Conservation (phyloP, 2,797 vertebrate species). For the Acestrorhynchus altus region DNA sequence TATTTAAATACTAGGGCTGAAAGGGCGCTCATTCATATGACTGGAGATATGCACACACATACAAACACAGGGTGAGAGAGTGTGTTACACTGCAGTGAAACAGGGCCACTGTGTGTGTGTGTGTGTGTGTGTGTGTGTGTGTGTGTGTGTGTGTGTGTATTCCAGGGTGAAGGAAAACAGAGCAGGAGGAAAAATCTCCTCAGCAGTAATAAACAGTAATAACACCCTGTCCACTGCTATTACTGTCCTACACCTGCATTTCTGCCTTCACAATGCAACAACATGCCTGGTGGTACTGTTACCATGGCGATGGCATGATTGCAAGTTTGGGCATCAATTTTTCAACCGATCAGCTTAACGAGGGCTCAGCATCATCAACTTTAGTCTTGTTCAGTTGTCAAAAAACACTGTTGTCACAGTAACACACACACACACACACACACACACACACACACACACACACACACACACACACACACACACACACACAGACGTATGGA, state of each 20-base stretch:
- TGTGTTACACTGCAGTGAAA: constrained; percentile 55
- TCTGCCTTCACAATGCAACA: background rate
- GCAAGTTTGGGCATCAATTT: constrained; percentile 28
- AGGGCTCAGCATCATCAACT: background rate
- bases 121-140: constrained; percentile 3
- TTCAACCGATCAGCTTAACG: background rate
- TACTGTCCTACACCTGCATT: constrained; percentile 1
- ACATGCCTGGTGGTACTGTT: constrained; percentile 9
- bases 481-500: constrained; percentile 53
- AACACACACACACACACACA: constrained; percentile 46
- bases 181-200: constrained; percentile 6
- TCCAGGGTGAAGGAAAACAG: constrained; percentile 2
- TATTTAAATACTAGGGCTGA: background rate
- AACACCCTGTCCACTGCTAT: constrained; percentile 23
- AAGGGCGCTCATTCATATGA: background rate
- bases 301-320: background rate
- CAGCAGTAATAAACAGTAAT: constrained; percentile 51
- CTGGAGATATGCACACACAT: background rate
- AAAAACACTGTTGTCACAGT: constrained; percentile 51
- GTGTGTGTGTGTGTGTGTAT: background rate
- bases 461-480: constrained; percentile 53
- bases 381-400: background rate
- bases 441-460: constrained; percentile 58
- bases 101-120: background rate
- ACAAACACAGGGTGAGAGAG: constrained; percentile 49